A percentile compares a stretch with the other conserved stretches of the same genome.
These are phyloP conservation scores for Ciconia boyciana DNA, from an alignment of 2,113 vertebrate species.

Conservation along the genomic window DNA sequence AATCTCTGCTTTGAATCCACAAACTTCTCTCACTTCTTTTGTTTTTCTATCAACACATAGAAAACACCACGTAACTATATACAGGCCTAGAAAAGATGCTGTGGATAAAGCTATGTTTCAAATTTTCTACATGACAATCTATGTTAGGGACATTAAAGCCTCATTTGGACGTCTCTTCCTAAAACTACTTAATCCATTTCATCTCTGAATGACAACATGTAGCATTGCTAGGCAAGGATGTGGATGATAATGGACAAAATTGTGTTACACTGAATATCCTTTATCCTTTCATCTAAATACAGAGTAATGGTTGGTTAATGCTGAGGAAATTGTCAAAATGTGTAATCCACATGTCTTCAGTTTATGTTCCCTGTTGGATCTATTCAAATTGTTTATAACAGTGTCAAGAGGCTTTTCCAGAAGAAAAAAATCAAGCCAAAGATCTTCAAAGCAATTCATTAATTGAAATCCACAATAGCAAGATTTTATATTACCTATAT, in stretches of 20 bases:
- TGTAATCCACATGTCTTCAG: background rate
- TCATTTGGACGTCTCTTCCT: background rate
- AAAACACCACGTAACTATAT: background rate
- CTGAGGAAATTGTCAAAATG: background rate
- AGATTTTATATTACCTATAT: background rate
- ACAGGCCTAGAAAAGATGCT: background rate
- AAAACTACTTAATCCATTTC: background rate
- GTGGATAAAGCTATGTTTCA: background rate
- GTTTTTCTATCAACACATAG: background rate
- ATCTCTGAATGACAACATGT: accelerated
- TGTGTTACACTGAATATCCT: background rate
- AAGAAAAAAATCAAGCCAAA: background rate
- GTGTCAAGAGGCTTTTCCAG: background rate
- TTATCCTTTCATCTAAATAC: background rate
- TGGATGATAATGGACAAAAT: background rate
- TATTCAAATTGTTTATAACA: background rate
- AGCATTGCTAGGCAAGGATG: background rate
- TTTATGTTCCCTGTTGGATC: background rate
- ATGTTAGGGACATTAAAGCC: background rate
- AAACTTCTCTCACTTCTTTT: background rate
- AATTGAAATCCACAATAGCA: background rate
- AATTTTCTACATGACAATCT: background rate
- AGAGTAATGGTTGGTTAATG: background rate
- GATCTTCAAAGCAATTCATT: background rate
- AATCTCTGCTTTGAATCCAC: background rate